Base-by-base conservation (phyloP, 2,888 invertebrate species). In the Rhingia rostrata region DNA sequence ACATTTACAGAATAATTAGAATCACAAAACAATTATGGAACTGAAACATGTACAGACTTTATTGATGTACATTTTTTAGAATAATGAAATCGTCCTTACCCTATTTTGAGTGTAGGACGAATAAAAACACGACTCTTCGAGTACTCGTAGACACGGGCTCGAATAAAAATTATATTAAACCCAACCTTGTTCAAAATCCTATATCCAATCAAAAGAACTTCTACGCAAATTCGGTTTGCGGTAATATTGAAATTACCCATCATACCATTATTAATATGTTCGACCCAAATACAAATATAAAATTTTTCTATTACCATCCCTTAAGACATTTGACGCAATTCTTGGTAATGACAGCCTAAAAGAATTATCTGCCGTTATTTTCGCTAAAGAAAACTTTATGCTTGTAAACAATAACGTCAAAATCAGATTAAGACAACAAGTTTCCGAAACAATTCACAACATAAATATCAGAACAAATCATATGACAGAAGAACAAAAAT, bases 341-440 rank as follows among this genome's bases (percentile, higher is more conserved):
- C 22, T 22, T 22, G 22, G 22, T 22, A 22, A 22, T 22, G 22
- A 22, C 22, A 22, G 56, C 35, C 60, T 81, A 33, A 69, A 63
- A 14, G 53, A 80, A 47, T 60, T 80, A 1, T 43, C 56, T n/a
- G 66, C 80, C 4, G 61, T 67, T 10, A 75, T 80, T 22, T 64
- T 63, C 35, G 45, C 58, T 4, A 70, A 75, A 41, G 69, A 81
- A 53, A 70, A 58, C 22, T 49, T 14, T 14, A n/a, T n/a, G n/a
- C n/a, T n/a, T n/a, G n/a, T n/a, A 49, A 53, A 45, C 14, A 45
- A 45, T 45, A 45, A 45, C n/a, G 22, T 22, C 22, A 4, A 14
- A 45, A 45, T 45, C 12, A 43, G 6, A 4, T 14, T 45, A 6
- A 45, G 14, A 45, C 45, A 45, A 3, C 45, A 45, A 45, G 45